Percentiles rank a stretch among this genome's conserved stretches.
Conservation (phyloP, 2,888 invertebrate genomes). For the Ecliptopera silaceata region DNA sequence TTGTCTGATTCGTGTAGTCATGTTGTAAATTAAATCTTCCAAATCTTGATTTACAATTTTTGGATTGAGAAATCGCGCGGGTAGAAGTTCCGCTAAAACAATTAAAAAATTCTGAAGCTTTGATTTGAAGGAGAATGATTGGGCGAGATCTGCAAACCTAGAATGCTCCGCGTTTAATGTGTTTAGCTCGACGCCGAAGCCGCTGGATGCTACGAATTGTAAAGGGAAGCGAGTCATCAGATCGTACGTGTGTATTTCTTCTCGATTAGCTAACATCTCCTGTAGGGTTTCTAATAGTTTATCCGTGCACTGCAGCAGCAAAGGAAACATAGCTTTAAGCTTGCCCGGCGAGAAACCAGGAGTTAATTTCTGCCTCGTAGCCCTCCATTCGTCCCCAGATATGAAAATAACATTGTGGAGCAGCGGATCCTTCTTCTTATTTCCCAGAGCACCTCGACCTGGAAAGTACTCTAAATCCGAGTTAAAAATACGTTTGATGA, state of each 20-base stretch:
- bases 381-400: conserved; percentile 45
- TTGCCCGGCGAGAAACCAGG: conserved; percentile 52
- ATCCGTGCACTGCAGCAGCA: conserved; percentile 41
- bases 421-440: conserved; percentile 45
- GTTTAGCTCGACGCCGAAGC: conserved; percentile 43
- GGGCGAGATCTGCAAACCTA: conserved; percentile 18
- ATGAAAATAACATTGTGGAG: conserved; percentile 49
- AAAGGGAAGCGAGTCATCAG: conserved; percentile 50
- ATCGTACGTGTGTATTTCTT: conserved; percentile 40
- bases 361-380: conserved; percentile 36
- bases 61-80: conserved; percentile 15
- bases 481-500: conserved; percentile 43
- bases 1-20: conserved; percentile 22
- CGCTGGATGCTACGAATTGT: conserved; percentile 48
- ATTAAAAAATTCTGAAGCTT: conserved; percentile 17
- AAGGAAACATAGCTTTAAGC: conserved; percentile 53
- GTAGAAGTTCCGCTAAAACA: conserved; percentile 24
- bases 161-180: conserved; percentile 17
- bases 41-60: conserved; percentile 27
- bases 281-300: conserved; percentile 25
- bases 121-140: conserved; percentile 22
- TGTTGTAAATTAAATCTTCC: conserved; percentile 19
- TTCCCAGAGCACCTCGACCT: conserved; percentile 42
- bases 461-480: conserved; percentile 47
- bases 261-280: not conserved